These are phyloP conservation scores for Parnassius apollo DNA, from an alignment of 2,888 invertebrate species.

Conservation along the genomic window DNA sequence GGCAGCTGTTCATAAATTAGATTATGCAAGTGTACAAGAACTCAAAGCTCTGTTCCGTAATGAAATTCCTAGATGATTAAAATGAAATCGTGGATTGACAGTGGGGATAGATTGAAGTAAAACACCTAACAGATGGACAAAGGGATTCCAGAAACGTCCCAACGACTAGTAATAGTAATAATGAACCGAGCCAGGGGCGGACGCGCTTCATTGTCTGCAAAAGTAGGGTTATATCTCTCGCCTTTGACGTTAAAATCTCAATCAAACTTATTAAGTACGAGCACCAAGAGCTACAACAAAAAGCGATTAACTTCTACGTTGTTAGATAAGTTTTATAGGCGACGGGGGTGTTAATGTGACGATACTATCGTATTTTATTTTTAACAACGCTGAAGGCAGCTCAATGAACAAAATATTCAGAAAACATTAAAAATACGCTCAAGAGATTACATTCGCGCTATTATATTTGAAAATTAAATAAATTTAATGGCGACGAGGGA, in stretches of 20 bases:
- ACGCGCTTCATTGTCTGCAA: conserved; percentile 47
- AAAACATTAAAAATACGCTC: conserved; percentile 35
- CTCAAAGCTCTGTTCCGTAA: not conserved
- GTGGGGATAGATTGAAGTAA: conserved; percentile 44
- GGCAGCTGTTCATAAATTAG: too few species aligned
- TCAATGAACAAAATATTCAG: conserved; percentile 70
- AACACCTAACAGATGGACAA: conserved; percentile 60
- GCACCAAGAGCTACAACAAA: conserved; percentile 19
- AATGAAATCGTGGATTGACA: conserved; percentile 32
- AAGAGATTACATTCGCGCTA: conserved; percentile 50
- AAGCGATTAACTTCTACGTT: conserved; percentile 18
- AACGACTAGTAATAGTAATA: conserved; percentile 55
- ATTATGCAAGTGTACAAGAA: not conserved
- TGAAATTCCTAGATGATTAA: conserved; percentile 36
- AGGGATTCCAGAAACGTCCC: conserved; percentile 52
- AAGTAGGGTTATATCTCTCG: conserved; percentile 43
- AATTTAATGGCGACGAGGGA: conserved; percentile 45
- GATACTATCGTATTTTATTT: conserved; percentile 47
- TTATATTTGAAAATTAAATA: conserved; percentile 49
- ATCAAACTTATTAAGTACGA: conserved; percentile 46
- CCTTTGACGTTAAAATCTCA: conserved; percentile 50
- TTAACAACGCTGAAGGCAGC: conserved; percentile 59
- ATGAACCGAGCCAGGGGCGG: conserved; percentile 51
- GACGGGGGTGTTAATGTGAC: conserved; percentile 38
- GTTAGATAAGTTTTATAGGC: conserved; percentile 9